Percentiles rank a stretch among this genome's conserved stretches.
Evolutionary conservation across 2,113 vertebrate genomes (phyloP).

Genomic region (Salvelinus alpinus): DNA sequence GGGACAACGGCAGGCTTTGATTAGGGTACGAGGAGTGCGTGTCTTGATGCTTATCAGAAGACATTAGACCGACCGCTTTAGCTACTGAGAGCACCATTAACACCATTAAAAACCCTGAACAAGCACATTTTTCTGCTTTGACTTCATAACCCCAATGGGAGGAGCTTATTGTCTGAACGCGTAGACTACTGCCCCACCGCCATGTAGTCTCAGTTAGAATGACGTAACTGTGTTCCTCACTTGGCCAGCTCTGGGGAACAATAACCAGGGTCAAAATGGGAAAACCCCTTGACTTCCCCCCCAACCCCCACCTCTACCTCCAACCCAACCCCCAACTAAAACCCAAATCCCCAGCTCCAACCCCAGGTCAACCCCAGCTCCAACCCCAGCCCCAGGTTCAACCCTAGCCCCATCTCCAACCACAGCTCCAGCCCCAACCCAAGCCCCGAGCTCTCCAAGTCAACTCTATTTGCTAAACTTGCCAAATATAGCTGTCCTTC

Average conservation of each 20-base stretch:
- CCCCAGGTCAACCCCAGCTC: background rate
- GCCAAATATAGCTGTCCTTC: background rate
- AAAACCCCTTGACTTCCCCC: conserved; percentile 1
- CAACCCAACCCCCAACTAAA: background rate
- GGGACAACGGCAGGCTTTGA: conserved; percentile 40
- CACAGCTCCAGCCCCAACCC: background rate
- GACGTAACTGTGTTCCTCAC: background rate
- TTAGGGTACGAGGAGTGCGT: background rate
- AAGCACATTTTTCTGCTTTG: conserved; percentile 20
- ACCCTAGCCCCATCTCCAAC: background rate
- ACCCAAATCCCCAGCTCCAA: too few species aligned
- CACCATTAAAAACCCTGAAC: conserved; percentile 29
- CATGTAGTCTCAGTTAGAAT: background rate
- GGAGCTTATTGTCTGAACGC: background rate
- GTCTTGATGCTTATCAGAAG: conserved; percentile 44
- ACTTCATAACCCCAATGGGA: conserved; percentile 1
- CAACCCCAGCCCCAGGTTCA: background rate
- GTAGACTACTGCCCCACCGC: background rate
- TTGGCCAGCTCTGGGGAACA: background rate
- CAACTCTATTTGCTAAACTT: background rate
- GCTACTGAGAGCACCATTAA: conserved; percentile 30
- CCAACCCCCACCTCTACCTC: background rate
- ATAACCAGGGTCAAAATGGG: background rate
- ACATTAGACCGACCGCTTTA: conserved; percentile 31
- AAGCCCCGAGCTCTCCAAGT: background rate